phyloP scores from a whole-genome alignment of 2,797 vertebrate species.

The Syngnathus rostellatus region DNA sequence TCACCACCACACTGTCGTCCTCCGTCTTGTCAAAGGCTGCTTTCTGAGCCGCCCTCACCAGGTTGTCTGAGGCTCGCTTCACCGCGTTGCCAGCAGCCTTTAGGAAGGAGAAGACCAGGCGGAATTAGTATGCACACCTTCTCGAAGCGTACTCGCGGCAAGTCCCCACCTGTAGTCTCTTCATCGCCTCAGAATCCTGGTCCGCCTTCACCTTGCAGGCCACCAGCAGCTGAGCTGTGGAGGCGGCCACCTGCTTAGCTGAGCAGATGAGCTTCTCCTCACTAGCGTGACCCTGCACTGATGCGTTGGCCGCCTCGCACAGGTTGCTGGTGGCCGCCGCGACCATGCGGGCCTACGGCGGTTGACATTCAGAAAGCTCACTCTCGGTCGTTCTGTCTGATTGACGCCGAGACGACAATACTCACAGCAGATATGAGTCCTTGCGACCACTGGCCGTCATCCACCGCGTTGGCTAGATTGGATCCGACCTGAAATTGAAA shows the following conservation, averaged over 20 bases:
- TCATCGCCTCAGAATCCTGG: slow-evolving; percentile 95
- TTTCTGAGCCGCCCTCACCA: slow-evolving; percentile 93
- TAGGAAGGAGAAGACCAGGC: slow-evolving; percentile 8
- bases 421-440: slow-evolving; percentile 96
- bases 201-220: slow-evolving; percentile 98
- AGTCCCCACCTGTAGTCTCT: slow-evolving; percentile 83
- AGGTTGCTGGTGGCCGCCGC: slow-evolving; percentile 96
- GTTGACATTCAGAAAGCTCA: slow-evolving; percentile 4
- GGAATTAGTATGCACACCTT: neutral
- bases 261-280: slow-evolving; percentile 99
- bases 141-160: fast-evolving
- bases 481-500: slow-evolving; percentile 79
- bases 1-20: slow-evolving; percentile 90
- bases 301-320: slow-evolving; percentile 96
- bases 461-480: slow-evolving; percentile 90
- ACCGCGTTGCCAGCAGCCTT: slow-evolving; percentile 95
- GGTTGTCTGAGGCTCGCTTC: slow-evolving; percentile 95
- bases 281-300: slow-evolving; percentile 93
- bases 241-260: slow-evolving; percentile 95
- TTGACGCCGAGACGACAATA: slow-evolving; percentile 20
- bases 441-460: slow-evolving; percentile 98
- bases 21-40: slow-evolving; percentile 93
- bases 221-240: slow-evolving; percentile 93
- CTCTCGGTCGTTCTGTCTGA: neutral
- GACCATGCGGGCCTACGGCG: slow-evolving; percentile 85